Base-by-base conservation (phyloP, 2,113 vertebrate genomes). In the Phylloscopus trochilus region DNA sequence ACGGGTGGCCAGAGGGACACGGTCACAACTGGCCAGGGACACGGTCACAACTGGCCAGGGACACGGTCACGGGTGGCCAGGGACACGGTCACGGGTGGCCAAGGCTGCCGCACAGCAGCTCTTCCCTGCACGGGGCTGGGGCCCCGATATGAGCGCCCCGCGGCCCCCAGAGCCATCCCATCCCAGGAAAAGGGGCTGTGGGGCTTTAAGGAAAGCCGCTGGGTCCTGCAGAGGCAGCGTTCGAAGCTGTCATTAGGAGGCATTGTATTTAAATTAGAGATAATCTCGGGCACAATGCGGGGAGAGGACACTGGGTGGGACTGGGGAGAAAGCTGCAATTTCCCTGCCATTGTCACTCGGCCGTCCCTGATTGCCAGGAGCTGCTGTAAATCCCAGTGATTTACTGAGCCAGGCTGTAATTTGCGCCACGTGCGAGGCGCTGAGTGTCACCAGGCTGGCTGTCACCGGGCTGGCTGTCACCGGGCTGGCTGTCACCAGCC, bases 191-290 rank as follows among this genome's bases (percentile, higher is more conserved):
- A 73, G 46, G 24, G 26, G 10, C 46, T 5, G 23, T 8, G 82
- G 83, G 23, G 69, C 83, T 96, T 82, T 55, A 89, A 94, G 69
- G 37, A n/a, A 49, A 70, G 62, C 82, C 90, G 77, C 82, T 2
- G 26, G 9, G 47, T 90, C 96, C 95, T 92, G 96, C 96, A 63
- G 94, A 91, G 94, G 88, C 87, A 79, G 73, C 68, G 35, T 81
- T 97, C 91, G 95, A 96, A 97, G n/a, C 95, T 89, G 62, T 97
- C 94, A 97, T 97, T 97, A 97, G 92, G 43, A 87, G 35, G 68
- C 64, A 95, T 97, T 97, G 96, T 98, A 96, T 97, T 97, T 95
- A 98, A 98, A 98, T 98, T 97, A 97, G 89, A 96, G 94, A 95
- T 97, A 97, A 98, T 98, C 87, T 93, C 53, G 37, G 91, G 94